Evolutionary conservation across 2,113 vertebrate genomes (phyloP).

Genomic region (Cebidichthys violaceus): DNA sequence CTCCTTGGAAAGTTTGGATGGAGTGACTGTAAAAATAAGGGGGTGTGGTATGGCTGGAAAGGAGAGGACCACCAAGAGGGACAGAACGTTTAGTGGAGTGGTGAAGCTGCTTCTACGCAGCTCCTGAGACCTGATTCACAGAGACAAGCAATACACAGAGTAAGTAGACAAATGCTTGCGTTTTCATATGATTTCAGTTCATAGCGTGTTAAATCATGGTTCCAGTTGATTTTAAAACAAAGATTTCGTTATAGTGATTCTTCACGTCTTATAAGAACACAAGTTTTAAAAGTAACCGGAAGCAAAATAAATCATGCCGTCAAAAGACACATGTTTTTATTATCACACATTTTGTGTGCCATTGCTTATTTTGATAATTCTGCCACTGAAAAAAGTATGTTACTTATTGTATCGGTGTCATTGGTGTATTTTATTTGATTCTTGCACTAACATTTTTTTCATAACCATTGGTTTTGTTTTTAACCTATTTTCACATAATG

Average conservation of each 20-base stretch:
- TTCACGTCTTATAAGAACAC: not conserved
- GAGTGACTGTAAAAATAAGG: conserved; percentile 62
- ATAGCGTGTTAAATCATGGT: not conserved
- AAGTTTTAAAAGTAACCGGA: not conserved
- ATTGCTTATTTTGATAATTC: not conserved
- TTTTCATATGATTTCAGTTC: not conserved
- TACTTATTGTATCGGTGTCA: not conserved
- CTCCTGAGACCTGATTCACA: conserved; percentile 38
- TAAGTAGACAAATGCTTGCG: conserved; percentile 46
- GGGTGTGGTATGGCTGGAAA: conserved; percentile 55
- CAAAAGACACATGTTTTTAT: not conserved
- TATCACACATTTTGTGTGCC: not conserved
- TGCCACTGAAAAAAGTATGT: not conserved
- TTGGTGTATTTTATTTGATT: not conserved
- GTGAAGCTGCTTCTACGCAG: conserved; percentile 29
- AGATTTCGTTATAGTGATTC: not conserved
- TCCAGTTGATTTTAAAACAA: not conserved
- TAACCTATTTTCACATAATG: not conserved
- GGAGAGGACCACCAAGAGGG: conserved; percentile 67
- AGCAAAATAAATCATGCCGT: not conserved
- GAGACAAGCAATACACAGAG: conserved; percentile 25
- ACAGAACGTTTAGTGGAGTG: conserved; percentile 25
- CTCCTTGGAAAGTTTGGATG: conserved; percentile 73
- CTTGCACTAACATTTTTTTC: not conserved
- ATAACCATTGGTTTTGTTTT: not conserved